phyloP scores from a whole-genome alignment of 2,888 invertebrate species.

The Drosophila mayaguana region DNA sequence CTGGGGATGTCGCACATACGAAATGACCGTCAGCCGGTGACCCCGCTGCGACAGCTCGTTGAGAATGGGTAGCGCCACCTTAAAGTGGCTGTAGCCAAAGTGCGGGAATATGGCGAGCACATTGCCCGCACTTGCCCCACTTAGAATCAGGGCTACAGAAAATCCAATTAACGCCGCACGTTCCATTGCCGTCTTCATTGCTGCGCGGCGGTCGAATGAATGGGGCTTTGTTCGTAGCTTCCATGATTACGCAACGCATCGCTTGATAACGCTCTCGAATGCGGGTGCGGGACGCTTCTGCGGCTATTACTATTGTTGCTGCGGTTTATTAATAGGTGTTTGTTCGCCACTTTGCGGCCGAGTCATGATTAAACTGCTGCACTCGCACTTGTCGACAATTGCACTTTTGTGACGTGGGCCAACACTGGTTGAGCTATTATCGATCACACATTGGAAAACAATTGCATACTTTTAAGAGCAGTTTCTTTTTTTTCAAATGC shows the following conservation, averaged over 20 bases:
- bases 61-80: constrained; percentile 88
- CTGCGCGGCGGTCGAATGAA: constrained; percentile 33
- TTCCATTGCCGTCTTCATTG: constrained; percentile 40
- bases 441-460: constrained; percentile 8
- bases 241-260: constrained; percentile 50
- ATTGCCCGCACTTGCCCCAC: constrained; percentile 58
- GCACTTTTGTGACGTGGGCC: neutral
- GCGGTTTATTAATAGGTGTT: constrained; percentile 1
- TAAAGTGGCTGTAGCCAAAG: constrained; percentile 89
- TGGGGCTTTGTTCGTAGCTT: constrained; percentile 16
- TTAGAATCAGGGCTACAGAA: constrained; percentile 19
- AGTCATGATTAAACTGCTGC: constrained; percentile 7
- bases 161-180: constrained; percentile 26
- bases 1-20: constrained; percentile 87
- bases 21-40: constrained; percentile 89
- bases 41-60: constrained; percentile 87
- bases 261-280: constrained; percentile 38
- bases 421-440: constrained; percentile 29
- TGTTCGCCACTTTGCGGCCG: neutral
- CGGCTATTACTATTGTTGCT: constrained; percentile 4
- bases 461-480: constrained; percentile 28
- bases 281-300: neutral
- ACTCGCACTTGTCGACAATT: constrained; percentile 3
- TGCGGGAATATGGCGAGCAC: constrained; percentile 89
- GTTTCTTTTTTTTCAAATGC: neutral